Evolutionary conservation across 1,140 invertebrate species (phyloP), one percentile per base, ranked within the genome.

Genomic region (Zaprionus inermis): DNA sequence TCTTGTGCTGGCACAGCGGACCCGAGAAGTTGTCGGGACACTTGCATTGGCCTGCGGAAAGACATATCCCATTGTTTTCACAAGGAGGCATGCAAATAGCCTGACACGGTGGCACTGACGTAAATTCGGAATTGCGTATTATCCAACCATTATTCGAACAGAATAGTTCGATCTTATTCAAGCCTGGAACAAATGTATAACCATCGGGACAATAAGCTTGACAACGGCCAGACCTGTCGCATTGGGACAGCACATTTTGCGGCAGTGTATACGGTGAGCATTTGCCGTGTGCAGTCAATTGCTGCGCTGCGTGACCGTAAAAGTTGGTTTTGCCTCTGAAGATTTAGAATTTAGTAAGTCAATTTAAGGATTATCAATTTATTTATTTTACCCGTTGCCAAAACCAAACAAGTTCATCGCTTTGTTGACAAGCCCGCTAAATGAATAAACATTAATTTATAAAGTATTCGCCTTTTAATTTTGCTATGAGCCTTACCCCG

Each of bases 41-140:
- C 10, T 95, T 90, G 79, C 97, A 97, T 1, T 94, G 92, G 90
- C 96, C 95, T 0, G 95, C 95, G 1, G 93, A 93, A 1, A 95
- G 81, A 81, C 97, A 98, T 14, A 96, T 95, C 0, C 97, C 97
- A 55, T 94, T 95, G 92, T 98, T 97, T 81, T 95, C 93, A 91
- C 97, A 98, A 1, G 93, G 92, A 0, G 95, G 95, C 14, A 94
- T 80, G 88, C 97, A 98, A 72, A 93, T 93, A 94, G 95, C 94
- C 93, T 95, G 93, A 76, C 95, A 96, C 28, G 94, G 88, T 5
- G 95, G 95, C 11, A 95, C 91, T 6, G 67, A 72, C 0, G 73
- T 81, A 84, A 93, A 94, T 16, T 92, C 92, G 11, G 93, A 91
- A 46, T 93, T 93, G 56, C 92, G 76, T 49, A 94, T 90, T 61